These are phyloP conservation scores for Chlorospingus semifuscus DNA, from an alignment of 2,797 vertebrate genomes.

Conservation along the genomic window DNA sequence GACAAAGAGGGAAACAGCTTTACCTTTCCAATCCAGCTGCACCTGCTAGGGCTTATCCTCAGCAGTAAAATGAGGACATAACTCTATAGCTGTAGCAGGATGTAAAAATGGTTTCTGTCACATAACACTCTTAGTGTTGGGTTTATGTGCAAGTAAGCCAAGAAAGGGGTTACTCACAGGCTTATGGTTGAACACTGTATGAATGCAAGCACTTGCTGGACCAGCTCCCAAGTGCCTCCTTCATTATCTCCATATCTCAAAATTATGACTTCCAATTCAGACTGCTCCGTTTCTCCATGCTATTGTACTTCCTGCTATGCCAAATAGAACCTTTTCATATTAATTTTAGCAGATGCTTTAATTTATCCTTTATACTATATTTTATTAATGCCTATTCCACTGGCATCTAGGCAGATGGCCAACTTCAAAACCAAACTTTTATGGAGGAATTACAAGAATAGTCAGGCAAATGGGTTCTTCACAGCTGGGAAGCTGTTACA, in stretches of 20 bases:
- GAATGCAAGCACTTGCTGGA: neutral
- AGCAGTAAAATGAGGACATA: neutral
- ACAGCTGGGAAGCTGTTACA: conserved; percentile 55
- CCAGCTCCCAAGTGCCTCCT: neutral
- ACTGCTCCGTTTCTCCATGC: neutral
- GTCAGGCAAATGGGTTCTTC: conserved; percentile 38
- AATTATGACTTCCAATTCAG: neutral
- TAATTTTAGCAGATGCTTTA: conserved; percentile 16
- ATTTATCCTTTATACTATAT: conserved; percentile 18
- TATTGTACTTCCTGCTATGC: neutral
- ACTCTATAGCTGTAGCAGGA: neutral
- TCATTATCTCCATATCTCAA: neutral
- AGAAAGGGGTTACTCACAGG: neutral
- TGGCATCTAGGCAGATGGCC: conserved; percentile 15
- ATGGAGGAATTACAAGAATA: conserved; percentile 31
- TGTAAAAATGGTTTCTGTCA: neutral
- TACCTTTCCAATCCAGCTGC: neutral
- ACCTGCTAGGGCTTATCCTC: neutral
- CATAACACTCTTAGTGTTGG: neutral
- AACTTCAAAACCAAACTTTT: conserved; percentile 45
- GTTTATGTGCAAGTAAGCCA: neutral
- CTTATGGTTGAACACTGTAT: neutral
- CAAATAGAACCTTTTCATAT: neutral
- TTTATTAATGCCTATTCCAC: conserved; percentile 1
- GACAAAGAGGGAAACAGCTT: neutral